These are phyloP conservation scores for Lycopodina hypogea DNA, from an alignment of 37 sponge, comb jelly and placozoan species.

Conservation along the genomic window DNA sequence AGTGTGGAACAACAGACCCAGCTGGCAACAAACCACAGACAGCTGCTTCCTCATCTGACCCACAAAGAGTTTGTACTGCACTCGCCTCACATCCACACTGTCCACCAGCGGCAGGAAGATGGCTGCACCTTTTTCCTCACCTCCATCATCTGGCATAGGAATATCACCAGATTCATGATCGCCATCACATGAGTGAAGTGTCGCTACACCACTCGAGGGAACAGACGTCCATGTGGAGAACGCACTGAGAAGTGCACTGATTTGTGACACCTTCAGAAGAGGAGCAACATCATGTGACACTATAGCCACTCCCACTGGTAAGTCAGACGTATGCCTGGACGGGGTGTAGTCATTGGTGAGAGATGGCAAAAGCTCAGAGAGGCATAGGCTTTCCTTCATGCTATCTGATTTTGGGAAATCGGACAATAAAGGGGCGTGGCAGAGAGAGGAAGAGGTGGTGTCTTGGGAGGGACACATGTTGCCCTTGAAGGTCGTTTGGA, in stretches of 20 bases:
- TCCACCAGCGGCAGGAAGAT: conserved; percentile 35
- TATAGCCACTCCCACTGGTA: too few relatives aligned
- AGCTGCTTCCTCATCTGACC: conserved; percentile 5
- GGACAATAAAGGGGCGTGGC: too few relatives aligned
- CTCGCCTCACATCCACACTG: conserved; percentile 6
- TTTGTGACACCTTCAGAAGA: neutral
- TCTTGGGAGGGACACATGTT: too few relatives aligned
- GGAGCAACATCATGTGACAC: neutral
- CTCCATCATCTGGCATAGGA: neutral
- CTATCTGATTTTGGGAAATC: too few relatives aligned
- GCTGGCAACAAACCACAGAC: neutral
- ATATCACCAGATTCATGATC: neutral
- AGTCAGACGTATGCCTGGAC: too few relatives aligned
- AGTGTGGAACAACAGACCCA: neutral
- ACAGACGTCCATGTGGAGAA: conserved; percentile 23
- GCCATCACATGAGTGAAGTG: neutral
- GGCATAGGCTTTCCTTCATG: too few relatives aligned
- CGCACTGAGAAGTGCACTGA: conserved; percentile 26
- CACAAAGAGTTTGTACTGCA: conserved; percentile 19
- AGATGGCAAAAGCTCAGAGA: too few relatives aligned
- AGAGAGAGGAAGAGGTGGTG: too few relatives aligned
- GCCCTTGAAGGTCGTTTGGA: too few relatives aligned
- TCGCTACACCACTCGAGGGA: neutral
- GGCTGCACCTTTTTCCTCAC: neutral
- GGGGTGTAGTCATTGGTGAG: too few relatives aligned